Evolutionary conservation across 2,113 vertebrate species (phyloP), one percentile per base, ranked within the genome.

Genomic region (Holacanthus passer): DNA sequence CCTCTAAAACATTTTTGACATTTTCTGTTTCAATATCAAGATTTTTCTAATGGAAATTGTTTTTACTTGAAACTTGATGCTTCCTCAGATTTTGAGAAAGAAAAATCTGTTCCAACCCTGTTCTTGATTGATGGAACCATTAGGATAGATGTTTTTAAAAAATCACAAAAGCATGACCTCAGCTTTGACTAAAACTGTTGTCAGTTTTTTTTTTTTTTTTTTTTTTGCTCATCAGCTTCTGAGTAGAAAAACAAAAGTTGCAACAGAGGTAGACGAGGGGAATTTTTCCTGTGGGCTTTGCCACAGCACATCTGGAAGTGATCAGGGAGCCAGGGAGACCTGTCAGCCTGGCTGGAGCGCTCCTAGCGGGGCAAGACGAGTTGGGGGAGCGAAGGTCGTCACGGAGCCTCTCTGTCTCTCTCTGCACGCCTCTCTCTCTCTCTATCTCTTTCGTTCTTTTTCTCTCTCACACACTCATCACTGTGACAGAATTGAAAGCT

Each of bases 241-340:
- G 76, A 81, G 59, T 82, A 87, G 73, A 90, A 92, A 95, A 94
- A 87, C 83, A 88, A 87, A 86, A 82, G 39, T 37, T 76, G 74
- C 29, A 88, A 58, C 82, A 85, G 74, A 81, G 87, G 52, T 73
- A 78, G 53, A 76, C 11, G 2, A 58, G 31, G 59, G 43, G 68
- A 37, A 85, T 89, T 92, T 79, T 81, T 53, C 88, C 88, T 91
- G 58, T 82, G 85, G 89, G 79, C 81, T 92, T 87, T 83, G 82
- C 84, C 89, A 87, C 84, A 72, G 58, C 81, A 91, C 95, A 95
- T 95, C 93, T 95, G 94, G 93, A 95, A 92, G 83, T 82, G 74
- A 94, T 95, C 89, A 93, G 82, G 62, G 71, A 92, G 84, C 52
- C 83, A 59, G 82, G 83, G 77, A 89, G 89, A 92, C 87, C 93